A percentile compares a stretch with the other conserved stretches of the same genome.
Evolutionary conservation across 92 coral and sea anemone genomes (phyloP).

Genomic region (Pocillopora meandrina): DNA sequence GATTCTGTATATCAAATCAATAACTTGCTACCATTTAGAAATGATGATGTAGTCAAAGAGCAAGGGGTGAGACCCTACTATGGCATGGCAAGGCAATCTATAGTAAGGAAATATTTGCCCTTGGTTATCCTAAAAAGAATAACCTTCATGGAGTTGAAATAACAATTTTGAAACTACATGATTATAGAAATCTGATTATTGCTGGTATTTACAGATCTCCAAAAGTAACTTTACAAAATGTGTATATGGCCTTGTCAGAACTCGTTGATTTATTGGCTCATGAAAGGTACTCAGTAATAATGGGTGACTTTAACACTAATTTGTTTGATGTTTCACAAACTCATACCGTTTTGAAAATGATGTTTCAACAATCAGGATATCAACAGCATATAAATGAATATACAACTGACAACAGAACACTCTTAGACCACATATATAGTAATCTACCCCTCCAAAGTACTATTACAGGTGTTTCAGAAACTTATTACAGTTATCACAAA

Average conservation of each 20-base stretch:
- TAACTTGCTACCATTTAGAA: constrained; percentile 28
- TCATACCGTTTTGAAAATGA: not conserved
- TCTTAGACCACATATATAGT: constrained; percentile 35
- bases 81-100: constrained; percentile 57
- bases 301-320: constrained; percentile 40
- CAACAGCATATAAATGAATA: constrained; percentile 21
- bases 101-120: constrained; percentile 41
- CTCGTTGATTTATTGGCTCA: constrained; percentile 1
- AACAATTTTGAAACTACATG: no score
- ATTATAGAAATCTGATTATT: no score
- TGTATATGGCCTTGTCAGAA: constrained; percentile 34
- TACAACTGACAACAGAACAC: constrained; percentile 44
- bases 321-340: constrained; percentile 22
- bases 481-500: constrained; percentile 42
- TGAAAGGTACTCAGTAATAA: constrained; percentile 19
- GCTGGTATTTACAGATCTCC: constrained; percentile 39
- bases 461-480: constrained; percentile 43
- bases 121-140: constrained; percentile 43
- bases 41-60: constrained; percentile 31
- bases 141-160: constrained; percentile 53
- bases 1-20: constrained; percentile 29
- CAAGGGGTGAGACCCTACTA: constrained; percentile 37
- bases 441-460: constrained; percentile 30
- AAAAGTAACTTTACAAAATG: constrained; percentile 18
- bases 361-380: constrained; percentile 47